Evolutionary conservation across 2,797 vertebrate species (phyloP).

Genomic region (Rousettus madagascariensis): DNA sequence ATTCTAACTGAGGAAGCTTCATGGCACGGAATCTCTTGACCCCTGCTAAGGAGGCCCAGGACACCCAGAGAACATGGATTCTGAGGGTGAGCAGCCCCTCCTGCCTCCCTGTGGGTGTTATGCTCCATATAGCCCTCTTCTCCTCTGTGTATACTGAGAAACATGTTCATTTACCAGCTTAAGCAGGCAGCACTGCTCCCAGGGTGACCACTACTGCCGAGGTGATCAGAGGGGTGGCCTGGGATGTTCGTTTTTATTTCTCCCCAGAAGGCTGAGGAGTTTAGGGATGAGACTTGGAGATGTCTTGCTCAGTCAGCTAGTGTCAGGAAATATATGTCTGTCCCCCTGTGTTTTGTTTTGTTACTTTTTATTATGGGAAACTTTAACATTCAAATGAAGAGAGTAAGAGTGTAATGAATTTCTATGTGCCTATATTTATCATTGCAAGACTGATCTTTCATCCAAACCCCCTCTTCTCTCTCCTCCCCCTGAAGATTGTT

Average conservation of each 20-base stretch:
- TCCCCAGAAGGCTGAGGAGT: neutral
- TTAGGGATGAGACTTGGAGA: neutral
- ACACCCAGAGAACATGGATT: neutral
- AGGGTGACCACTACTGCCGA: neutral
- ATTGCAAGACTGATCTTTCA: neutral
- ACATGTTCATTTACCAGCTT: neutral
- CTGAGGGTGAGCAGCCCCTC: neutral
- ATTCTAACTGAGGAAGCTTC: neutral
- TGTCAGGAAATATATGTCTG: neutral
- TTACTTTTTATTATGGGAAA: neutral
- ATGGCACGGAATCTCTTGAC: neutral
- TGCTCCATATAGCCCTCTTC: neutral
- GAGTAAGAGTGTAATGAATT: neutral
- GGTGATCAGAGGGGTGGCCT: neutral
- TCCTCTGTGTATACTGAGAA: neutral
- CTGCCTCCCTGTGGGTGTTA: neutral
- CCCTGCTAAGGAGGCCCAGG: neutral
- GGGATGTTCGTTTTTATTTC: neutral
- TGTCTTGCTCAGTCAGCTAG: neutral
- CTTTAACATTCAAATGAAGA: neutral
- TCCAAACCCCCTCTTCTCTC: neutral
- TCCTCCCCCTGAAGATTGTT: neutral
- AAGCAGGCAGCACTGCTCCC: neutral
- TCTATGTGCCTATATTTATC: neutral
- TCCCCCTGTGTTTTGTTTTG: neutral